Evolutionary conservation across 2,888 invertebrate genomes (phyloP), one percentile per base, ranked within the genome.

Genomic region (Dasysyrphus albostriatus): DNA sequence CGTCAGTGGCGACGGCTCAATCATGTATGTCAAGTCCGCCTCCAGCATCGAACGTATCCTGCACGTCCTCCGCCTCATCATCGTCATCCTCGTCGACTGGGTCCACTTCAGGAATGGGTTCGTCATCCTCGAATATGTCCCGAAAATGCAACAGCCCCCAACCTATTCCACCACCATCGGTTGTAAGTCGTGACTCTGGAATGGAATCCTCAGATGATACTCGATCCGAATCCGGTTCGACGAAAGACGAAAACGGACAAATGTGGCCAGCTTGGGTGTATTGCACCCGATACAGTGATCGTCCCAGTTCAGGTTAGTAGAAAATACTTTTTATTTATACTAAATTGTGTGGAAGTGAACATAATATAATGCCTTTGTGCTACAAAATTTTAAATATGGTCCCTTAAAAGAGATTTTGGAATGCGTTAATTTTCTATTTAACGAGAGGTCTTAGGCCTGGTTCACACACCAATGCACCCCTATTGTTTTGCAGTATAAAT

Each of bases 201-300:
- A 93, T 93, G 93, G 93, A 92, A 76, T 92, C 92, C 58, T 93
- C 93, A 3, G 93, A 93, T 79, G 93, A 93, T 78, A 92, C 93
- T 3, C 91, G 92, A 84, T 93, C 93, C 44, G 93, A 93, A 56
- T 91, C 91, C 32, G 93, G 92, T 32, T 92, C 92, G 37, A 92
- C 92, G 0, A 92, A 92, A 47, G 92, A 92, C 59, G 93, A 92
- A 10, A 91, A 92, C 69, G 92, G 92, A 78, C 93, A 90, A 88
- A 92, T 97, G 90, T 98, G 98, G 97, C 99, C 99, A 0, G 98
- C 99, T 39, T 99, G 99, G 99, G 98, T 99, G 59, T 99, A 98
- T 93, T 99, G 99, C 93, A 99, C 99, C 8, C 94, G 99, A 91
- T 99, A 99, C 93, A 96, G 96, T 90, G 97, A 97, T 92, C 94